These are phyloP conservation scores for Trichogramma evanescens DNA, from an alignment of 2,888 invertebrate species.

Conservation along the genomic window DNA sequence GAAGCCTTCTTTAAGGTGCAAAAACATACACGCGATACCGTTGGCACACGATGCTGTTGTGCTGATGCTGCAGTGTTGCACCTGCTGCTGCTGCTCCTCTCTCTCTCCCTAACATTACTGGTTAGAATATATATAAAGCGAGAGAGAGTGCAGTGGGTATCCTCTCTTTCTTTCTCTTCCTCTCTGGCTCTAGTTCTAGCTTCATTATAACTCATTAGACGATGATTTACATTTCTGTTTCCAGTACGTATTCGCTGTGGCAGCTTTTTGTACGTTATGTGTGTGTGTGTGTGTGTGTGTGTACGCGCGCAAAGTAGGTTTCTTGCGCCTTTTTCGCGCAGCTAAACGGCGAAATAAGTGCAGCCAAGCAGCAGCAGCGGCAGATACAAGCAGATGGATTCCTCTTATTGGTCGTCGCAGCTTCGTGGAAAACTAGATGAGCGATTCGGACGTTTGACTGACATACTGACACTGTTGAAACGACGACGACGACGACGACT, in stretches of 20 bases:
- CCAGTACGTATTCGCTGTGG: not conserved
- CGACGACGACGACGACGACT: not conserved
- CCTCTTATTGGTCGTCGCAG: too few relatives aligned
- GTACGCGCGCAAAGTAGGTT: too few relatives aligned
- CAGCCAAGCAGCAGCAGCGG: too few relatives aligned
- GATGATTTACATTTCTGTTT: constrained; percentile 17
- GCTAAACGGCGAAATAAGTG: too few relatives aligned
- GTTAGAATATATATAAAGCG: too few relatives aligned
- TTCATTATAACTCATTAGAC: constrained; percentile 19
- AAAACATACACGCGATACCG: constrained; percentile 45
- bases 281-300: not conserved
- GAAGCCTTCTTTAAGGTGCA: constrained; percentile 37
- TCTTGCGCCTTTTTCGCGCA: too few relatives aligned
- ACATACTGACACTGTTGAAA: constrained; percentile 15
- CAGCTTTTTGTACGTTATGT: not conserved
- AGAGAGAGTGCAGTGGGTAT: too few relatives aligned
- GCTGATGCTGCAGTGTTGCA: constrained; percentile 33
- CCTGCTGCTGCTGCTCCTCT: constrained; percentile 24
- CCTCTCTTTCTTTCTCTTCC: not conserved
- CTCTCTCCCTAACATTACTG: not conserved
- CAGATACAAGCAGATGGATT: too few relatives aligned
- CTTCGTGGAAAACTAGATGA: too few relatives aligned
- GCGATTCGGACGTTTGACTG: constrained; percentile 1
- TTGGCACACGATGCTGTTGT: constrained; percentile 43
- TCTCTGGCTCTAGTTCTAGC: not conserved